Conservation (phyloP, 2,113 vertebrate species). For the Lichenostomus cassidix region DNA sequence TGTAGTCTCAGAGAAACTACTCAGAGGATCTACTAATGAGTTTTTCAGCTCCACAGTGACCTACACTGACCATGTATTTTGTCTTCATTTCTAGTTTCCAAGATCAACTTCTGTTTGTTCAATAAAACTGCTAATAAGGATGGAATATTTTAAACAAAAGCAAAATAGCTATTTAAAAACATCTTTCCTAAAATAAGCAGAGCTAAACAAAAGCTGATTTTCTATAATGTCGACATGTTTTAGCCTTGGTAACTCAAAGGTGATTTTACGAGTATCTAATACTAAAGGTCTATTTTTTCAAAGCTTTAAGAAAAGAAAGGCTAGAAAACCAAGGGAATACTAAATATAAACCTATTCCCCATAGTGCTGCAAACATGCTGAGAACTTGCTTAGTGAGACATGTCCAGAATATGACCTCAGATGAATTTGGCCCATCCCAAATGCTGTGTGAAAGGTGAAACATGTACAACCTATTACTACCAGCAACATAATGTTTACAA, state of each 20-base stretch:
- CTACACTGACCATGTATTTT: accelerated
- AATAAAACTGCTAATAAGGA: background rate
- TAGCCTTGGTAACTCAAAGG: background rate
- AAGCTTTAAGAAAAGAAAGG: background rate
- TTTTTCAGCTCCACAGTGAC: background rate
- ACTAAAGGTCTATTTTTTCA: background rate
- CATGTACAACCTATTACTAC: background rate
- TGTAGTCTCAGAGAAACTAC: background rate
- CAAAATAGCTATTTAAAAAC: background rate
- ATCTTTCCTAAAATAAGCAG: background rate
- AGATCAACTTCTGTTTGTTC: background rate
- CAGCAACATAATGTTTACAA: background rate
- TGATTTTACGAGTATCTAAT: background rate
- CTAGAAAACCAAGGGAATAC: background rate
- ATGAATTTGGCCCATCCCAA: constrained; percentile 1
- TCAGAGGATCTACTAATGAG: background rate
- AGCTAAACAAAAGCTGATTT: background rate
- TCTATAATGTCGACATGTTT: background rate
- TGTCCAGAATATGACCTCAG: constrained; percentile 40
- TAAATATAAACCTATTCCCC: constrained; percentile 28
- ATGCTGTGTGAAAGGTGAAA: background rate
- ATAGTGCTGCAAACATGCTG: background rate
- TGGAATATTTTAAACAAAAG: background rate
- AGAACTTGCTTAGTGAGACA: background rate
- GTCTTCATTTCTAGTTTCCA: background rate